Conservation (phyloP, 2,797 vertebrate genomes). For the Pachyuromys duprasi region DNA sequence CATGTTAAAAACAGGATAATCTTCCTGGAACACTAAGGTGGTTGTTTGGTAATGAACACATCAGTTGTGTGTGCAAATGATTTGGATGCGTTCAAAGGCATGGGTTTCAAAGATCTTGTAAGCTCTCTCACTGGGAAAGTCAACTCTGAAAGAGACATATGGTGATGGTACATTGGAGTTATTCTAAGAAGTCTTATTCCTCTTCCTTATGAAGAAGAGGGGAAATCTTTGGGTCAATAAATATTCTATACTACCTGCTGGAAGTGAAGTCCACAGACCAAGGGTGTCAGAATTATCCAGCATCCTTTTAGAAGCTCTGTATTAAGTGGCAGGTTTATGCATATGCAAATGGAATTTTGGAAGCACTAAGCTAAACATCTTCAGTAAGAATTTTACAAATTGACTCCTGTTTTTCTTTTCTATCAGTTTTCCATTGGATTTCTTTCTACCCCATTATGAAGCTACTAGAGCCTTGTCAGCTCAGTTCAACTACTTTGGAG, state of each 20-base stretch:
- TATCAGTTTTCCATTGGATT: background rate
- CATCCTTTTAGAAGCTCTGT: background rate
- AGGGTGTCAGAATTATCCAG: background rate
- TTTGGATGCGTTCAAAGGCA: background rate
- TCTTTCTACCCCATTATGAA: constrained; percentile 3
- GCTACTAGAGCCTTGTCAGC: background rate
- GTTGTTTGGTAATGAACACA: background rate
- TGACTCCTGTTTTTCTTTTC: background rate
- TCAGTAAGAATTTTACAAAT: constrained; percentile 14
- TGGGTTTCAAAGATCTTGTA: constrained; percentile 11
- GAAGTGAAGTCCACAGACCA: background rate
- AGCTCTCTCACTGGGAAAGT: background rate
- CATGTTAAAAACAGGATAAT: background rate
- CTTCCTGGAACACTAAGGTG: background rate
- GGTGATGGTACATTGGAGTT: background rate
- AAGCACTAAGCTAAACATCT: background rate
- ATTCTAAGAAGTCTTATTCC: constrained; percentile 15
- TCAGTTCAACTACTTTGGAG: background rate
- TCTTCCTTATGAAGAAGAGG: background rate
- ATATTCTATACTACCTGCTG: background rate
- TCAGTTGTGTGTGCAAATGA: background rate
- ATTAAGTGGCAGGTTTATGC: background rate
- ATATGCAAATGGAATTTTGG: background rate
- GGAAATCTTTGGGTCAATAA: constrained; percentile 2
- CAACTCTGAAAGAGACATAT: background rate